These are phyloP conservation scores for Drosophila neotestacea DNA, from an alignment of 2,888 invertebrate genomes.

Conservation along the genomic window DNA sequence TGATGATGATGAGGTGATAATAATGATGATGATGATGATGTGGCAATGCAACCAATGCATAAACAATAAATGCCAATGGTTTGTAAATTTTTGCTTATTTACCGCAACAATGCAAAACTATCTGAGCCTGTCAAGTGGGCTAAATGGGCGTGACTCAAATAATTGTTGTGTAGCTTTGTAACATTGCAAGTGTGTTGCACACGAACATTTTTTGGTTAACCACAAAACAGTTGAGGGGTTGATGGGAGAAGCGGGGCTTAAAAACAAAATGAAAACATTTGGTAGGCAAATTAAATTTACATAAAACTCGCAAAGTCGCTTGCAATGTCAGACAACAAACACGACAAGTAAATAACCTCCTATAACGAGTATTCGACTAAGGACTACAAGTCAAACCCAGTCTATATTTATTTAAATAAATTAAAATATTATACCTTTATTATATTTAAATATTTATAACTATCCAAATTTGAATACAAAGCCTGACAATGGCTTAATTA, in stretches of 20 bases:
- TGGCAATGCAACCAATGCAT: constrained; percentile 66
- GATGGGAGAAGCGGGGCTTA: constrained; percentile 9
- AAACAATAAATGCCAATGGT: constrained; percentile 78
- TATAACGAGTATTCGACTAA: background rate
- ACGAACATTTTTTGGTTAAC: constrained; percentile 71
- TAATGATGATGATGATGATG: constrained; percentile 35
- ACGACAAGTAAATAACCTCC: constrained; percentile 25
- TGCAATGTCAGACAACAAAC: background rate
- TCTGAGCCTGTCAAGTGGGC: constrained; percentile 51
- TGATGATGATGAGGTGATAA: constrained; percentile 19
- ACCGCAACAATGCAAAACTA: constrained; percentile 78
- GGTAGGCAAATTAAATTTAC: constrained; percentile 70
- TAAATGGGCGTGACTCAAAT: constrained; percentile 2
- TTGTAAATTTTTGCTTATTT: constrained; percentile 79
- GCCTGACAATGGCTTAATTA: background rate
- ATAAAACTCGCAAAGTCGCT: constrained; percentile 35
- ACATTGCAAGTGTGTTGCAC: constrained; percentile 65
- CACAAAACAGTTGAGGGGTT: constrained; percentile 46
- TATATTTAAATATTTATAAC: background rate
- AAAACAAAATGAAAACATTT: constrained; percentile 32
- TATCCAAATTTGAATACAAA: background rate
- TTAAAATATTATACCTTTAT: too few species aligned
- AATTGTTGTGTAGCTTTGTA: constrained; percentile 36
- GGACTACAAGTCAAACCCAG: too few species aligned
- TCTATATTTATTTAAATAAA: too few species aligned